phyloP scores from a whole-genome alignment of 2,888 invertebrate species.

The Ischnura elegans region DNA sequence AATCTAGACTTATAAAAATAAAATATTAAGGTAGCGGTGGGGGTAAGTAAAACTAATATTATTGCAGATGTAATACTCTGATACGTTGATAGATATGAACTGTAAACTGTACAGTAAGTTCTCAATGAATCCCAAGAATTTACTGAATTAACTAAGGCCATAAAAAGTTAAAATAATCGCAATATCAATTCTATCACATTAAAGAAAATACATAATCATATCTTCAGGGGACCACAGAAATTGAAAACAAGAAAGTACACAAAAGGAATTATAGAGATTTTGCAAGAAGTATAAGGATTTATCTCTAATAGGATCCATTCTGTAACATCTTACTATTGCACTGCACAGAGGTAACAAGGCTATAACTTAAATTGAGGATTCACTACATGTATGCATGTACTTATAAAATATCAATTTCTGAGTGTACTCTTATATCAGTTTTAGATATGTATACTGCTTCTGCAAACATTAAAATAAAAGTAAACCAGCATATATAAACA shows the following conservation, averaged over 20 bases:
- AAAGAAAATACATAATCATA: background rate
- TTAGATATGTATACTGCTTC: slow-evolving; percentile 55
- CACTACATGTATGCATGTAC: too few relatives aligned
- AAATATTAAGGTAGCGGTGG: background rate
- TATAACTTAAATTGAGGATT: background rate
- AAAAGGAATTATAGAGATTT: background rate
- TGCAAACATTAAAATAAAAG: slow-evolving; percentile 5
- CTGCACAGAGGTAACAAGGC: background rate
- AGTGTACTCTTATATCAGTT: background rate
- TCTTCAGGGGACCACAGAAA: background rate
- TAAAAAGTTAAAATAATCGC: background rate
- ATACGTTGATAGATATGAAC: background rate
- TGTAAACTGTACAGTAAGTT: background rate
- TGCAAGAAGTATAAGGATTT: background rate
- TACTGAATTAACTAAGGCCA: background rate
- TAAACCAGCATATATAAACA: background rate
- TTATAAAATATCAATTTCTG: slow-evolving; percentile 47
- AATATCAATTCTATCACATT: background rate
- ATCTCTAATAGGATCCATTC: background rate
- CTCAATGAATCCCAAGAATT: background rate
- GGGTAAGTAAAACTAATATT: background rate
- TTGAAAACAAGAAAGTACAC: background rate
- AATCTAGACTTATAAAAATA: background rate
- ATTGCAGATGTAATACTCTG: background rate
- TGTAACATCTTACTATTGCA: background rate